Conservation (phyloP, 2,113 vertebrate genomes). For the Alosa alosa region DNA sequence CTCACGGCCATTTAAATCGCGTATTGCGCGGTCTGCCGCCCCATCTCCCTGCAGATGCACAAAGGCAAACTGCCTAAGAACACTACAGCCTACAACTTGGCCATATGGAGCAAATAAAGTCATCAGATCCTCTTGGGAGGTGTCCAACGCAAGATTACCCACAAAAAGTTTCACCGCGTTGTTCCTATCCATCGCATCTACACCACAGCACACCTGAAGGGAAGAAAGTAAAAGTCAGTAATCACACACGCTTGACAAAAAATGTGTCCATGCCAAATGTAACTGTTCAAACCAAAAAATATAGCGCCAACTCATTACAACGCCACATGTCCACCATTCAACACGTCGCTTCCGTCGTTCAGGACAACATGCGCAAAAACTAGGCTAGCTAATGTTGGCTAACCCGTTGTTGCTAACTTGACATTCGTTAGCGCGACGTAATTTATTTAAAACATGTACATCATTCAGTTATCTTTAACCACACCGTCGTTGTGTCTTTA, state of each 20-base stretch:
- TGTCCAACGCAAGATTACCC: slow-evolving; percentile 89
- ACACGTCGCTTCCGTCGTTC: background rate
- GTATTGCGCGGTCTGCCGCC: slow-evolving; percentile 82
- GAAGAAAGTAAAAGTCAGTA: background rate
- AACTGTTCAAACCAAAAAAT: background rate
- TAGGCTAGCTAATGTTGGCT: slow-evolving; percentile 25
- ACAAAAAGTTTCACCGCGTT: slow-evolving; percentile 87
- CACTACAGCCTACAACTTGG: slow-evolving; percentile 84
- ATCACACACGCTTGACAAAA: background rate
- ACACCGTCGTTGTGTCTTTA: no score
- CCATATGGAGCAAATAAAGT: slow-evolving; percentile 85
- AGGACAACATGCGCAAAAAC: background rate
- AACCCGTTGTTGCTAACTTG: background rate
- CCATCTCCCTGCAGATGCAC: slow-evolving; percentile 86
- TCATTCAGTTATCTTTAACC: no score
- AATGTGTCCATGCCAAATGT: background rate
- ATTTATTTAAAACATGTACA: no score
- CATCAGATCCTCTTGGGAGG: slow-evolving; percentile 83
- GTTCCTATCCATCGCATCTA: slow-evolving; percentile 67
- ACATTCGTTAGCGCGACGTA: no score
- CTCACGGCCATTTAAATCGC: slow-evolving; percentile 86
- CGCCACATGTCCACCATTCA: background rate
- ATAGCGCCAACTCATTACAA: background rate
- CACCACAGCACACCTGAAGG: slow-evolving; percentile 56
- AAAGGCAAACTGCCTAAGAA: slow-evolving; percentile 93